Percentiles rank a stretch among this genome's conserved stretches.
These are phyloP conservation scores for Momotus momota DNA, from an alignment of 2,797 vertebrate species.

Conservation along the genomic window DNA sequence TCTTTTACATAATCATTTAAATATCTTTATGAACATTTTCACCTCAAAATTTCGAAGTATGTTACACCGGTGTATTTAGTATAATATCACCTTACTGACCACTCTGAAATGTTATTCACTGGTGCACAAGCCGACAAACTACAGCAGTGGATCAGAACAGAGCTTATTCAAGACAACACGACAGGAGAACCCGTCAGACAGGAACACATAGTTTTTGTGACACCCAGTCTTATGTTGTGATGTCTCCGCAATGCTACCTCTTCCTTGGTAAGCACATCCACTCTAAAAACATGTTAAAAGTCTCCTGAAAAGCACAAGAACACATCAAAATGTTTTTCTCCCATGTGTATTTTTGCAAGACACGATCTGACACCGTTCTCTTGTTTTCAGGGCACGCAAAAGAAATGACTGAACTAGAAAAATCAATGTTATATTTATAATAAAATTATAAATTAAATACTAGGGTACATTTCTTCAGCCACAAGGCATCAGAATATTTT, in stretches of 20 bases:
- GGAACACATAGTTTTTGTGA: not conserved
- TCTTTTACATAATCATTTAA: not conserved
- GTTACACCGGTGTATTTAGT: accelerated
- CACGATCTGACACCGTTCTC: not conserved
- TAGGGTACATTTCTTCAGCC: not conserved
- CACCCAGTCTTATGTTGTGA: accelerated
- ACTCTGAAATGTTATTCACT: too few species aligned
- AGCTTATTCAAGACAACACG: accelerated
- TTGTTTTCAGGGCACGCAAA: not conserved
- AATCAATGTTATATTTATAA: not conserved
- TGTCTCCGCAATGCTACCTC: not conserved
- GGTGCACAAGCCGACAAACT: not conserved
- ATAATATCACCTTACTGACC: not conserved
- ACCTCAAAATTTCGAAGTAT: not conserved
- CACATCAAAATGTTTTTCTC: not conserved
- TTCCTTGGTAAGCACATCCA: not conserved
- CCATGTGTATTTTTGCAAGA: not conserved
- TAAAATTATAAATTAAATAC: not conserved
- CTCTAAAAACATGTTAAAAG: not conserved
- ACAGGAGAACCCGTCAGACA: not conserved
- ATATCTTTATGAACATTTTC: not conserved
- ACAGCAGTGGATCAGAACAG: not conserved
- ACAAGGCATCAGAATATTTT: not conserved
- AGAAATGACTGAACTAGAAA: not conserved
- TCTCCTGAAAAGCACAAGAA: not conserved